phyloP scores from a whole-genome alignment of 2,113 vertebrate genomes.

The Crotalus viridis region DNA sequence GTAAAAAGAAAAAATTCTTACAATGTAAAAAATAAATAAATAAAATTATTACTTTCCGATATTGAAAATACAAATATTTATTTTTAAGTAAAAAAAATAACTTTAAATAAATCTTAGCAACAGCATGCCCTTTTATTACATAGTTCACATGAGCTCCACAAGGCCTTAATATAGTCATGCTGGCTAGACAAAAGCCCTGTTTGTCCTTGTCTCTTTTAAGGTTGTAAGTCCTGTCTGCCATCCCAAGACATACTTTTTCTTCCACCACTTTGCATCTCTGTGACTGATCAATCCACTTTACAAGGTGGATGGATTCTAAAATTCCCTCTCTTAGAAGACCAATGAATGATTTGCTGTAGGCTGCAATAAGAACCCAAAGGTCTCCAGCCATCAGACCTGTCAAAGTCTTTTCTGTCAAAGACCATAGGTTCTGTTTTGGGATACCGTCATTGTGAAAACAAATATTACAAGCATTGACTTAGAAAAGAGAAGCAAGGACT shows the following conservation, averaged over 20 bases:
- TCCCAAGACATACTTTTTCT: neutral
- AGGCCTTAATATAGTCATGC: neutral
- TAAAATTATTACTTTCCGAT: neutral
- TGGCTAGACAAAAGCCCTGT: neutral
- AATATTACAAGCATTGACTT: neutral
- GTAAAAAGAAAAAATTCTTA: neutral
- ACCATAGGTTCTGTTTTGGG: neutral
- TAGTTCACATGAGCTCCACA: neutral
- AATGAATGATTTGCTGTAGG: neutral
- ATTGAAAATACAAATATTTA: neutral
- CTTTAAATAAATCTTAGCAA: neutral
- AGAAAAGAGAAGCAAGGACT: neutral
- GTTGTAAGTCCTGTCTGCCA: neutral
- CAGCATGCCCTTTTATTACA: neutral
- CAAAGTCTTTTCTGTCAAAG: neutral
- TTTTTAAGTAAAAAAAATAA: neutral
- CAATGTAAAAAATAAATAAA: neutral
- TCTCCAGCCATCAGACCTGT: neutral
- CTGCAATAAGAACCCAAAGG: neutral
- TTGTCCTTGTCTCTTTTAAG: neutral
- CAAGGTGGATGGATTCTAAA: neutral
- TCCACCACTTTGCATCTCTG: neutral
- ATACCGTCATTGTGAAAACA: neutral
- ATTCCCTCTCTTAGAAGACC: neutral
- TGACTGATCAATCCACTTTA: neutral